Evolutionary conservation across 2,797 vertebrate genomes (phyloP).

Genomic region (Poeciliopsis presidionis): DNA sequence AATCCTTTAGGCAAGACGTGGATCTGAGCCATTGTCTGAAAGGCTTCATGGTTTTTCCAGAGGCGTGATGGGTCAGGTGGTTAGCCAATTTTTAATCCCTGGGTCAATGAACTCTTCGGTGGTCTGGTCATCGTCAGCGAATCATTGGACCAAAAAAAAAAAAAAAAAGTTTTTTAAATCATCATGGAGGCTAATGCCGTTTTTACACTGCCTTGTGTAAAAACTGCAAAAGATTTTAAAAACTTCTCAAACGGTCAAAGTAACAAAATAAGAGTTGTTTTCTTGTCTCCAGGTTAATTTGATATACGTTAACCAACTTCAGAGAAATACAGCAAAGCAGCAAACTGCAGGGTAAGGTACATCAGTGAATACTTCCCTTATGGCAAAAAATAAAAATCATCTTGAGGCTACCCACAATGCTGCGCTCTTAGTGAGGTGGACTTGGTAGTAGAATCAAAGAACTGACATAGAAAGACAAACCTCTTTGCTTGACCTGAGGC

Average conservation of each 20-base stretch:
- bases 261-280: constrained; percentile 87
- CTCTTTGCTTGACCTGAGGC: constrained; percentile 99
- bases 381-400: constrained; percentile 83
- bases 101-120: constrained; percentile 98
- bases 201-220: constrained; percentile 84
- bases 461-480: constrained; percentile 99
- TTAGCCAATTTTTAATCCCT: constrained; percentile 98
- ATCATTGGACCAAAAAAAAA: constrained; percentile 90
- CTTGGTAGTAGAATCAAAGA: constrained; percentile 97
- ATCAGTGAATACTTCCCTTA: constrained; percentile 85
- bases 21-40: constrained; percentile 90
- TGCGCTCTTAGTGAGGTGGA: constrained; percentile 98
- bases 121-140: constrained; percentile 95
- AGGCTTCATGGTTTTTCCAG: constrained; percentile 96
- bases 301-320: constrained; percentile 90
- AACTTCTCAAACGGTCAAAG: constrained; percentile 90
- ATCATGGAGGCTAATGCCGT: constrained; percentile 91
- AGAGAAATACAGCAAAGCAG: constrained; percentile 80
- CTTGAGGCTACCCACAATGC: constrained; percentile 99
- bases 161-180: constrained; percentile 66
- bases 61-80: constrained; percentile 93
- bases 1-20: constrained; percentile 76
- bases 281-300: constrained; percentile 79
- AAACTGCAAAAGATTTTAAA: constrained; percentile 84
- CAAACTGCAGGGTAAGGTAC: constrained; percentile 93